Base-by-base conservation (phyloP, 2,113 vertebrate species). In the Bubo blakistoni region DNA sequence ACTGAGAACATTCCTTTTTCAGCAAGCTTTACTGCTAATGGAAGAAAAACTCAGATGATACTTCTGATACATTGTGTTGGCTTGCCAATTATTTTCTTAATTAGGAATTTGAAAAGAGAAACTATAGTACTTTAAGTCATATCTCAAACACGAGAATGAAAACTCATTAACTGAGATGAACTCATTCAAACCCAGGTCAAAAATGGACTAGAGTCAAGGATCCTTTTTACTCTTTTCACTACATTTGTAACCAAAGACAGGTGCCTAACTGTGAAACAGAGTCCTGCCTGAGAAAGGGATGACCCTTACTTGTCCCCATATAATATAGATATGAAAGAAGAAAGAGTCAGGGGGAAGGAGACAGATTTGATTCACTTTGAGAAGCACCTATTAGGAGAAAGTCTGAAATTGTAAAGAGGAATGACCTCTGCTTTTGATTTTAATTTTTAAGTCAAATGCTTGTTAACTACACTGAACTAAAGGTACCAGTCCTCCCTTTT, bases 41-140 rank as follows among this genome's bases (percentile, higher is more conserved):
- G 77, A 95, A 97, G 70, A 69, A 94, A 97, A 95, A 74, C 22
- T 42, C 76, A 85, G 81, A 92, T 32, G 16, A 42, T 63, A 49
- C 13, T 87, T 92, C 51, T 63, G 36, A 90, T 65, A 47, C 10
- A 78, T 88, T 7, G 1, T 59, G 58, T 54, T 71, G 16, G 65
- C 58, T 92, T 92, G 67, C 85, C 82, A 93, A 72, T 34, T 71
- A 88, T 66, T 54, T 93, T 81, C 87, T 52, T 81, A 89, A 89
- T 42, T 81, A 78, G 55, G 77, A 88, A 92, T 61, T 32, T 63
- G 22, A 70, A 84, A 69, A 86, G 49, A 69, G 93, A 86, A 92
- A 70, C 49, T 55, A 26, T 1, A 86, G 59, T 36, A 57, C 30
- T 71, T 76, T 21, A 81, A 77, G 58, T 42, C 8, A 16, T 25